Conservation (phyloP, 2,113 vertebrate species). For the Nothoprocta pentlandii region DNA sequence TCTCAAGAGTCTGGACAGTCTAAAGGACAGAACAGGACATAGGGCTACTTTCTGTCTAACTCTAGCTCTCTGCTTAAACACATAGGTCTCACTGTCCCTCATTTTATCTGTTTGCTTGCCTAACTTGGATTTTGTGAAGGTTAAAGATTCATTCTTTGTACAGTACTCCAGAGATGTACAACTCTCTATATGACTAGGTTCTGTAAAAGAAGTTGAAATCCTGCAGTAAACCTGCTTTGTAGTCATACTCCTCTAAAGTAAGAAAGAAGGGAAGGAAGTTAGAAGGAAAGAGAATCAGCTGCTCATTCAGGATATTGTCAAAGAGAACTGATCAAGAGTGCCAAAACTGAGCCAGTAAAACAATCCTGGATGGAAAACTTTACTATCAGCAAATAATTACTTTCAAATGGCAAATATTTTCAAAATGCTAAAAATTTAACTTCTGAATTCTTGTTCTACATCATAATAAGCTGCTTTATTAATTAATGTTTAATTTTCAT, state of each 20-base stretch:
- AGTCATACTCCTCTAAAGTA: not conserved
- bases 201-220: not conserved
- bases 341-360: not conserved
- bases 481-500: not conserved
- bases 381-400: not conserved
- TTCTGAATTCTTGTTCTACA: not conserved
- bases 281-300: not conserved
- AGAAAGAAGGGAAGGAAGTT: not conserved
- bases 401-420: not conserved
- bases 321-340: not conserved
- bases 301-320: not conserved
- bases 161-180: not conserved
- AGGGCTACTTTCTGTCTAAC: fast-evolving
- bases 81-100: not conserved
- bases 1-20: not conserved
- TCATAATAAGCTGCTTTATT: not conserved
- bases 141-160: not conserved
- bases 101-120: not conserved
- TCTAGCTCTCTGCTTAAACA: not conserved
- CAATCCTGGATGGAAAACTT: not conserved
- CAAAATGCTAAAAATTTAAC: not conserved
- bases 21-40: not conserved
- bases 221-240: not conserved
- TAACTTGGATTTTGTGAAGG: not conserved
- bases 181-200: not conserved